Conservation (phyloP, 2,888 invertebrate species). For the Mystacides longicornis region DNA sequence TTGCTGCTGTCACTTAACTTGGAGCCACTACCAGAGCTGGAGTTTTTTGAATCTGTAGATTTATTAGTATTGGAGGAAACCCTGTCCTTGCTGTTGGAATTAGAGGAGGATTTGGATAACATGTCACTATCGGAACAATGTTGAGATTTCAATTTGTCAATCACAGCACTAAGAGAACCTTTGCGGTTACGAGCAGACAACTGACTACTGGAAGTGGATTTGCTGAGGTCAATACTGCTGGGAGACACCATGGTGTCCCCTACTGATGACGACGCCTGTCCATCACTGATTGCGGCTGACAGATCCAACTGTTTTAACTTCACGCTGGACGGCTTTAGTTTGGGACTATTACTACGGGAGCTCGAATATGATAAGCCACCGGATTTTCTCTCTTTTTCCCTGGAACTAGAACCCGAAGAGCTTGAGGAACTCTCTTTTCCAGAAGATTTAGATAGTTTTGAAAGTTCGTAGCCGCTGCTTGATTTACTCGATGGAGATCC, state of each 20-base stretch:
- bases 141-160: conserved; percentile 77
- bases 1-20: conserved; percentile 46
- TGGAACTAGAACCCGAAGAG: conserved; percentile 39
- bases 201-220: conserved; percentile 52
- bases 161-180: conserved; percentile 74
- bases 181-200: conserved; percentile 56
- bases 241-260: conserved; percentile 46
- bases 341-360: conserved; percentile 57
- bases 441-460: conserved; percentile 45
- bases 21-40: conserved; percentile 37
- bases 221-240: conserved; percentile 52
- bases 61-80: conserved; percentile 32
- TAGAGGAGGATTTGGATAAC: conserved; percentile 41
- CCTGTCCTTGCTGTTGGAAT: conserved; percentile 31
- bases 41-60: conserved; percentile 46
- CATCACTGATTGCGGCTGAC: conserved; percentile 42
- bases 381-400: conserved; percentile 50
- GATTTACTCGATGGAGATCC: conserved; percentile 60
- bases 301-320: conserved; percentile 64
- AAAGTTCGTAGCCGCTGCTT: conserved; percentile 44
- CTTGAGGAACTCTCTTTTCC: conserved; percentile 41
- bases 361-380: conserved; percentile 44
- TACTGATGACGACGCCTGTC: conserved; percentile 32
- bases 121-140: conserved; percentile 53
- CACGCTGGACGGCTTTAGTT: conserved; percentile 55